phyloP scores from a whole-genome alignment of 1,140 invertebrate genomes.

The Tetraneura akinire region DNA sequence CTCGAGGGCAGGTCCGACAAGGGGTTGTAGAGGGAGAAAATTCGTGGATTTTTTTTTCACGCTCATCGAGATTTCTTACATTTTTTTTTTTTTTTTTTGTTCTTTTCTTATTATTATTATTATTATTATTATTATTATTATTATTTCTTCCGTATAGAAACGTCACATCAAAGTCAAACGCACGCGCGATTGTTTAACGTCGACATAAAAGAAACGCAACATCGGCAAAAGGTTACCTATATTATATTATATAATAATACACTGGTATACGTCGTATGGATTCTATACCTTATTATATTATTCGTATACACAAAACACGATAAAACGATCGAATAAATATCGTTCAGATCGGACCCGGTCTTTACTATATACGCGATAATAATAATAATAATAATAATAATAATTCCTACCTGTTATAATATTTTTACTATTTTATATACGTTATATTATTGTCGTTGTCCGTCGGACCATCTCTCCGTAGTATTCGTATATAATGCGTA shows the following conservation, averaged over 20 bases:
- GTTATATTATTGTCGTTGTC: slow-evolving; percentile 10
- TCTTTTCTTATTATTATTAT: too few relatives aligned
- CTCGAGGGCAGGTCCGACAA: background rate
- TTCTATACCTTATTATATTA: background rate
- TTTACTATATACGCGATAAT: too few relatives aligned
- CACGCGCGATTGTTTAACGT: slow-evolving; percentile 33
- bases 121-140: too few relatives aligned
- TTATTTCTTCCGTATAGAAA: too few relatives aligned
- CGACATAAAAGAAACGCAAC: too few relatives aligned
- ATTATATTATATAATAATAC: background rate
- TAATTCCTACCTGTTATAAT: slow-evolving; percentile 6
- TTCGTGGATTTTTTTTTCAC: slow-evolving; percentile 7
- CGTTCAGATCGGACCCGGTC: background rate
- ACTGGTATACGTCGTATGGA: background rate
- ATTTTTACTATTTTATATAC: background rate
- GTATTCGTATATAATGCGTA: background rate
- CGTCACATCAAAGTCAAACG: slow-evolving; percentile 34
- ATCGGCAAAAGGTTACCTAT: background rate
- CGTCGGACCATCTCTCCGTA: background rate
- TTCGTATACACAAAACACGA: background rate
- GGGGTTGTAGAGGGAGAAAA: background rate
- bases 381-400: too few relatives aligned
- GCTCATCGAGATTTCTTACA: slow-evolving; percentile 3
- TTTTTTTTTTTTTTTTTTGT: too few relatives aligned
- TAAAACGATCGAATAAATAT: background rate